Conservation (phyloP, 2,888 invertebrate species). For the Atethmia centrago region DNA sequence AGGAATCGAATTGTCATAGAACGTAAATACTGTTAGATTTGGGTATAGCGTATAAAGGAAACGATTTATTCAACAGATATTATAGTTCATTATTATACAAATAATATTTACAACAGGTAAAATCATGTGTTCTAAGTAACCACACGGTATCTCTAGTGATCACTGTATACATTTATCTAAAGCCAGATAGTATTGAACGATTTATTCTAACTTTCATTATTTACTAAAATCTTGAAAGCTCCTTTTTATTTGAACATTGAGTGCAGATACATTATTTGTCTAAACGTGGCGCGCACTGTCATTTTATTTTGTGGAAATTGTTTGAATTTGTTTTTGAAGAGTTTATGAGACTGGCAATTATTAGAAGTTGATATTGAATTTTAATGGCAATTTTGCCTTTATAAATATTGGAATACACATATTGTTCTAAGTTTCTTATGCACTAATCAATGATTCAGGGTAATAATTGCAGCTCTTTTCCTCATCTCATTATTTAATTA, state of each 20-base stretch:
- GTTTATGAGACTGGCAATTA: slow-evolving; percentile 39
- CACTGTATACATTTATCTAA: slow-evolving; percentile 90
- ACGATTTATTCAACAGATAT: slow-evolving; percentile 76
- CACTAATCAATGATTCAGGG: neutral
- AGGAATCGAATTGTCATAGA: slow-evolving; percentile 55
- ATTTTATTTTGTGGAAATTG: slow-evolving; percentile 47
- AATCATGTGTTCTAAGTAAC: slow-evolving; percentile 70
- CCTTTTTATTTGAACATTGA: slow-evolving; percentile 91
- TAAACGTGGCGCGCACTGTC: slow-evolving; percentile 89
- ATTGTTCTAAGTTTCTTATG: slow-evolving; percentile 2
- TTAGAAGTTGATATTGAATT: slow-evolving; percentile 3
- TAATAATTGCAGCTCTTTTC: slow-evolving; percentile 41
- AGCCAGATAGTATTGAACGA: slow-evolving; percentile 88
- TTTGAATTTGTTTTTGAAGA: slow-evolving; percentile 27
- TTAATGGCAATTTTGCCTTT: neutral
- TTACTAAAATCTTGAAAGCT: slow-evolving; percentile 90
- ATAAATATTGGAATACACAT: neutral
- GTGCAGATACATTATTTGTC: slow-evolving; percentile 89
- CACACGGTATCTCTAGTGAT: slow-evolving; percentile 80
- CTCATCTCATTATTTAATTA: slow-evolving; percentile 11
- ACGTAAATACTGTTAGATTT: slow-evolving; percentile 69
- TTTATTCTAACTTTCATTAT: slow-evolving; percentile 88
- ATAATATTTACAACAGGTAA: slow-evolving; percentile 82
- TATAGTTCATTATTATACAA: slow-evolving; percentile 77
- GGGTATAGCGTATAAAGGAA: slow-evolving; percentile 75